Base-by-base conservation (phyloP, 2,797 vertebrate species). In the Myotis vivesi region DNA sequence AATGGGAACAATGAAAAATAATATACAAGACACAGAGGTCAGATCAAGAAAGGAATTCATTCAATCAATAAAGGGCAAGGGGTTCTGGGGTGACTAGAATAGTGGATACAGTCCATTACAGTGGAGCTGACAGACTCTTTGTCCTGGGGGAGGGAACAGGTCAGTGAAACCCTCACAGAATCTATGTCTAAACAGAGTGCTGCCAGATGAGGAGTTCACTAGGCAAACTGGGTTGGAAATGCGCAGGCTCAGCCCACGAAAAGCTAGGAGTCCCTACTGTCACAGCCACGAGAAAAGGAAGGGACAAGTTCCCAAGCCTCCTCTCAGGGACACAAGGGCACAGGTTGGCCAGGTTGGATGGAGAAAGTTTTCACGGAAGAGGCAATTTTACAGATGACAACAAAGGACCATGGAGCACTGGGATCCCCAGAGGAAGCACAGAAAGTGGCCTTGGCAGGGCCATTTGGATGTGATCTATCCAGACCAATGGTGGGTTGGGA, bases 141-240 rank as follows among this genome's bases (percentile, higher is more conserved):
- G 85, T 85, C 75, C 49, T n/a, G 72, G 30, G 53, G n/a, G 20
- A 89, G 69, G 64, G 87, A 84, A 57, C 51, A 68, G 71, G 62
- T 68, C 89, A 49, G 77, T 91, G 82, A 44, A 81, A 73, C 8
- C 19, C 68, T 77, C 79, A 57, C 62, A 57, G 59, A 66, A 59
- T 62, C 91, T 53, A 23, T 71, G 28, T 66, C 51, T 23, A 36
- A 89, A 44, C 44, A 30, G 93, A 86, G 46, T 9, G 17, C 87
- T 89, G 80, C 49, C 89, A 66, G 72, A 23, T 69, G 87, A 94
- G 94, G 92, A 62, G 91, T 53, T 64, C 64, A 9, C 76, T 72
- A 36, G 81, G 77, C 71, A 73, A 57, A 69, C 41, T 30, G 77
- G 2, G 12, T 6, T 41, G 49, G 80, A 80, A 80, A 77, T 30